Evolutionary conservation across 1,140 invertebrate genomes (phyloP).

Genomic region (Coelopa frigida): DNA sequence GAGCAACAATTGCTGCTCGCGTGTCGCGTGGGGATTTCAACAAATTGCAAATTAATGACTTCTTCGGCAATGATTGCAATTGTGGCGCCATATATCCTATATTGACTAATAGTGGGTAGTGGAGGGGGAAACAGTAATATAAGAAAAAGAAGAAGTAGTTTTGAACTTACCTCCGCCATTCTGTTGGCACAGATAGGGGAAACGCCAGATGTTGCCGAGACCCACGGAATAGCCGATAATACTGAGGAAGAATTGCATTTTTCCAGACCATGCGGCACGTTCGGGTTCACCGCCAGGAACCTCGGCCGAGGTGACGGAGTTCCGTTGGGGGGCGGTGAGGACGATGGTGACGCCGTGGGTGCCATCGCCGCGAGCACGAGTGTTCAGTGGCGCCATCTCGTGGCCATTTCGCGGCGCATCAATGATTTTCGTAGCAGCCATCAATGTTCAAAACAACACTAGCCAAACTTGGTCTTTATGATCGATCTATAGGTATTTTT

Average conservation of each 20-base stretch:
- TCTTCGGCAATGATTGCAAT: too few relatives aligned
- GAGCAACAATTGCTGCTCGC: too few relatives aligned
- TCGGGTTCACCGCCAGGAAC: conserved; percentile 49
- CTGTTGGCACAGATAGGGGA: conserved; percentile 89
- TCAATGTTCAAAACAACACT: conserved; percentile 22
- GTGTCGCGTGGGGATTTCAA: too few relatives aligned
- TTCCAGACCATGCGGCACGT: conserved; percentile 70
- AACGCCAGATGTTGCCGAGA: conserved; percentile 90
- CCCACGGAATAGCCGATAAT: conserved; percentile 88
- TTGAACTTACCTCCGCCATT: conserved; percentile 83
- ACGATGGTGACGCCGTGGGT: conserved; percentile 60
- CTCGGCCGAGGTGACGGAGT: conserved; percentile 48
- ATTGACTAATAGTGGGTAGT: too few relatives aligned
- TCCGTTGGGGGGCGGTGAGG: conserved; percentile 47
- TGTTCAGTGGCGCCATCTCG: conserved; percentile 69
- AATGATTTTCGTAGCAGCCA: conserved; percentile 44
- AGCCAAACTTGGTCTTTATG: too few relatives aligned
- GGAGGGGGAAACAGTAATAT: too few relatives aligned
- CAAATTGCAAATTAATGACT: too few relatives aligned
- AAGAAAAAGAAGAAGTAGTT: too few relatives aligned
- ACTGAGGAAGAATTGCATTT: conserved; percentile 84
- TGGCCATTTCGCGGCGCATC: conserved; percentile 52
- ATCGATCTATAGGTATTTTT: background rate
- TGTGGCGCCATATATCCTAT: too few relatives aligned
- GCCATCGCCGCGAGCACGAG: conserved; percentile 51